phyloP scores from a whole-genome alignment of 2,888 invertebrate species.

The Mythimna ferrago region DNA sequence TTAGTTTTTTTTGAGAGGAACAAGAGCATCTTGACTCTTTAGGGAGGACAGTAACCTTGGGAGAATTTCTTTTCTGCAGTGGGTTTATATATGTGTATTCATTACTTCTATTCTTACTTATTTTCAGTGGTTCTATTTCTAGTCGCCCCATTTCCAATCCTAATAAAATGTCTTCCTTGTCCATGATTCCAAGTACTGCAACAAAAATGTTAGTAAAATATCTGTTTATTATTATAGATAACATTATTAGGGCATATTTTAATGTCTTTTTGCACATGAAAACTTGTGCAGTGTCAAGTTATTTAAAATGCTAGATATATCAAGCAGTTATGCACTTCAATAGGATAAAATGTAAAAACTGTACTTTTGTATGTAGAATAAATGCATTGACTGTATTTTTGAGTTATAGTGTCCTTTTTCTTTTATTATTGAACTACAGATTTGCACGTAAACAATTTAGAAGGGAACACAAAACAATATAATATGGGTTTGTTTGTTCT shows the following conservation, averaged over 20 bases:
- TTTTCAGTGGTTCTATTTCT: slow-evolving; percentile 88
- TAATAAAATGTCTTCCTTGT: slow-evolving; percentile 87
- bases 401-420: background rate
- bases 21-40: slow-evolving; percentile 78
- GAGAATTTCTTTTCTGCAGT: slow-evolving; percentile 55
- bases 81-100: slow-evolving; percentile 79
- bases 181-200: slow-evolving; percentile 75
- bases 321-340: background rate
- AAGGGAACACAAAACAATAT: too few species aligned
- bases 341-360: background rate
- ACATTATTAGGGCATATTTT: background rate
- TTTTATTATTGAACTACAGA: background rate
- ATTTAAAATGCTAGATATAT: too few species aligned
- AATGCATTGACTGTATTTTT: background rate
- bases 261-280: background rate
- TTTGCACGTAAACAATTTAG: slow-evolving; percentile 13
- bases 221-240: background rate
- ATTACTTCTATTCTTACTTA: slow-evolving; percentile 70
- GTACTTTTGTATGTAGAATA: background rate
- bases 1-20: slow-evolving; percentile 71
- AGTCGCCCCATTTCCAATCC: slow-evolving; percentile 89
- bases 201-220: slow-evolving; percentile 34
- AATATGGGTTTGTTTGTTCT: slow-evolving; percentile 6
- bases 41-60: slow-evolving; percentile 64
- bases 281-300: background rate